These are phyloP conservation scores for Brachyptera putata DNA, from an alignment of 2,888 invertebrate species.

Conservation along the genomic window DNA sequence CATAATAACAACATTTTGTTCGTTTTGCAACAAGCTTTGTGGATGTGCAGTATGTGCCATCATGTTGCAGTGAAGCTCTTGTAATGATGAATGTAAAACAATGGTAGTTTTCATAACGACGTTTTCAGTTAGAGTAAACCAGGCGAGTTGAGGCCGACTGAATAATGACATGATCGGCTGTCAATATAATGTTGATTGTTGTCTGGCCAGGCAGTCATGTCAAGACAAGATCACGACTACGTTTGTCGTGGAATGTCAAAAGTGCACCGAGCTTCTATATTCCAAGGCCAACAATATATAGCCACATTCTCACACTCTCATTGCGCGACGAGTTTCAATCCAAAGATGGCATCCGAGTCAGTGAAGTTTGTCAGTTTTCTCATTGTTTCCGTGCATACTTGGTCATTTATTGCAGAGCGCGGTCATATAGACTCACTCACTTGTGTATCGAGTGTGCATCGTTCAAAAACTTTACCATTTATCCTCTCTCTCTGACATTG, in stretches of 20 bases:
- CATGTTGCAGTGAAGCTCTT: too few species aligned
- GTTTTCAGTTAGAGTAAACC: too few species aligned
- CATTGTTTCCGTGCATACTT: not conserved
- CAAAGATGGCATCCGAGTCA: not conserved
- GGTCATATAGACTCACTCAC: too few species aligned
- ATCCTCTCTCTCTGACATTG: not conserved
- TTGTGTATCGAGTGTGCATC: too few species aligned
- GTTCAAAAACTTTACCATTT: not conserved
- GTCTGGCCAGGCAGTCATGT: not conserved
- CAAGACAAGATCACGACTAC: too few species aligned
- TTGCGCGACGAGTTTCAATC: too few species aligned
- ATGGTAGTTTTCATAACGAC: too few species aligned
- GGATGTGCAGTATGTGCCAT: too few species aligned
- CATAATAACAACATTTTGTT: too few species aligned
- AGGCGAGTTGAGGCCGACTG: too few species aligned
- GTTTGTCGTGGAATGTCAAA: not conserved
- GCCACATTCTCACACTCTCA: conserved; percentile 11
- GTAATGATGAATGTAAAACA: too few species aligned
- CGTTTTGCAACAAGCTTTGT: too few species aligned
- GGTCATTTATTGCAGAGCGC: not conserved
- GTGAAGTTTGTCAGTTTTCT: not conserved
- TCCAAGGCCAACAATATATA: not conserved
- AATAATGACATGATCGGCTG: conserved; percentile 4
- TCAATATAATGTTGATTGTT: conserved; percentile 3
- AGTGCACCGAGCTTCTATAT: not conserved